phyloP scores from a whole-genome alignment of 2,797 vertebrate species.

The Gastrophryne carolinensis region DNA sequence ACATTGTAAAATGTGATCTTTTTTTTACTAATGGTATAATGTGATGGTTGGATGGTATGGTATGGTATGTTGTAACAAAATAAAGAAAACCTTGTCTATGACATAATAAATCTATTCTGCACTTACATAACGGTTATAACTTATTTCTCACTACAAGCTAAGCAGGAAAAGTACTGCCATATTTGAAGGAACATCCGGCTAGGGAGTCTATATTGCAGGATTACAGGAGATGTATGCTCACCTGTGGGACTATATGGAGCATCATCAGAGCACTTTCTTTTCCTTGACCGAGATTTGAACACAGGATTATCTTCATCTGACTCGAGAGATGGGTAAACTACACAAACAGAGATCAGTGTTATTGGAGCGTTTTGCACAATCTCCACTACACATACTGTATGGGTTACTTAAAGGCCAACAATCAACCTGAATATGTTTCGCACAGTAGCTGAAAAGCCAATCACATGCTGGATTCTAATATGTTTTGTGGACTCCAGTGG shows the following conservation, averaged over 20 bases:
- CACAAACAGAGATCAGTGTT: conserved; percentile 46
- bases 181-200: neutral
- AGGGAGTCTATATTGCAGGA: conserved; percentile 1
- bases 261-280: conserved; percentile 94
- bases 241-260: conserved; percentile 97
- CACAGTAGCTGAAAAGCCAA: too few relatives aligned
- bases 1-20: too few relatives aligned
- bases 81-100: neutral
- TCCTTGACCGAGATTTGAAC: conserved; percentile 98
- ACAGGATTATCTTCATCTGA: conserved; percentile 97
- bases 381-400: neutral
- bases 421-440: too few relatives aligned
- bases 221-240: conserved; percentile 57
- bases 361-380: conserved; percentile 18
- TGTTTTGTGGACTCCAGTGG: too few relatives aligned
- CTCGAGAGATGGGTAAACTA: conserved; percentile 94
- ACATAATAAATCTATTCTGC: neutral
- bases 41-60: conserved; percentile 40
- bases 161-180: conserved; percentile 44
- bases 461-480: too few relatives aligned
- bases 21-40: conserved; percentile 37
- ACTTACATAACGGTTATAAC: neutral
- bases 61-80: neutral
- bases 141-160: neutral
- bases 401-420: neutral